phyloP scores from a whole-genome alignment of 2,113 vertebrate species.

The Tragelaphus scriptus region DNA sequence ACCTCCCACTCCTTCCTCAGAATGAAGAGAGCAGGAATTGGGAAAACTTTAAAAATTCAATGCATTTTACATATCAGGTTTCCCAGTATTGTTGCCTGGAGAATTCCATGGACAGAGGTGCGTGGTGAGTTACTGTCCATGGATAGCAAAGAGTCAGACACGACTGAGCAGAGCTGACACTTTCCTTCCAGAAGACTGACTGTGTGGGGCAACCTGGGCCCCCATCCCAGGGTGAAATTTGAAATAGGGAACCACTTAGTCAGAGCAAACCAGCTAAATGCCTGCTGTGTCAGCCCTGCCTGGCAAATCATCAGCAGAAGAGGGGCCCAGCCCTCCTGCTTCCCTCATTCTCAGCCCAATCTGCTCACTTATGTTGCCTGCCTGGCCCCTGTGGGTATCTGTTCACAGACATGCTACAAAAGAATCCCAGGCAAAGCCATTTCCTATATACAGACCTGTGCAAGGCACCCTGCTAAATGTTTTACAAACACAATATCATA shows the following conservation, averaged over 20 bases:
- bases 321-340: not conserved
- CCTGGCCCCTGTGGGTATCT: not conserved
- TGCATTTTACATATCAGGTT: not conserved
- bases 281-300: not conserved
- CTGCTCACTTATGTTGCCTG: not conserved
- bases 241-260: not conserved
- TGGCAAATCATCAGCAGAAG: not conserved
- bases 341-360: not conserved
- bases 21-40: not conserved
- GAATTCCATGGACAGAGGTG: not conserved
- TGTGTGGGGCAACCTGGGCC: not conserved
- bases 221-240: not conserved
- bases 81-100: not conserved
- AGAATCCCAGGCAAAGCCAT: not conserved
- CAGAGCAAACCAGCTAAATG: not conserved
- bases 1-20: not conserved
- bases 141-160: not conserved
- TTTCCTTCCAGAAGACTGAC: not conserved
- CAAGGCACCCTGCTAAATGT: not conserved
- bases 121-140: not conserved
- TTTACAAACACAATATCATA: not conserved
- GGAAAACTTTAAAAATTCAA: not conserved
- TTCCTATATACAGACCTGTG: not conserved
- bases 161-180: not conserved
- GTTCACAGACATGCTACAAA: not conserved